Percentiles rank a stretch among this genome's conserved stretches.
Conservation (phyloP, 1,140 invertebrate species). For the Ditylenchus dipsaci region DNA sequence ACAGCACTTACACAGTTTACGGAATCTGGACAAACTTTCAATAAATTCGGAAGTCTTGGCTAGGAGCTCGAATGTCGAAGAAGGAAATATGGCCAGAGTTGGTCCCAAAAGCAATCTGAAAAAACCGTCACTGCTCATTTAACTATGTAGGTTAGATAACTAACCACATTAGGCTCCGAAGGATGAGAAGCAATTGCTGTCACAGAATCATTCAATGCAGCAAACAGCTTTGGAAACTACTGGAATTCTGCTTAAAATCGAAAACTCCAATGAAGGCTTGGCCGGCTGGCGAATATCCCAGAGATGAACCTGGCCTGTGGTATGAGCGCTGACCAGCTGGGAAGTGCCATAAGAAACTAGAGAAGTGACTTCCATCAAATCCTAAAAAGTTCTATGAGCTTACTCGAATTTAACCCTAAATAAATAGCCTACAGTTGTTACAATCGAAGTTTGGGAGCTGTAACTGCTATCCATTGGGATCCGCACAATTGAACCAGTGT, state of each 20-base stretch:
- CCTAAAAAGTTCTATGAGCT: not conserved
- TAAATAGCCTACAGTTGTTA: not conserved
- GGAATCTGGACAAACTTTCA: slow-evolving; percentile 22
- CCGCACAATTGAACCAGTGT: slow-evolving; percentile 19
- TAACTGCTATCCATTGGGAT: slow-evolving; percentile 5
- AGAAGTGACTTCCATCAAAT: slow-evolving; percentile 7
- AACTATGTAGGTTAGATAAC: too few relatives aligned
- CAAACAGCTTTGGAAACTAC: slow-evolving; percentile 12
- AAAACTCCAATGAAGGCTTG: not conserved
- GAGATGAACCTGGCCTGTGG: slow-evolving; percentile 18
- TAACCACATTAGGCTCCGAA: slow-evolving; percentile 22
- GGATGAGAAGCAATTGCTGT: slow-evolving; percentile 27
- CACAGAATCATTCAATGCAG: slow-evolving; percentile 15
- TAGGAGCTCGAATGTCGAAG: slow-evolving; percentile 25
- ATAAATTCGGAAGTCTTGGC: slow-evolving; percentile 16
- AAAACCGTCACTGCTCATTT: too few relatives aligned
- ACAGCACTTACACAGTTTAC: slow-evolving; percentile 3
- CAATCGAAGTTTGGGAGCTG: not conserved
- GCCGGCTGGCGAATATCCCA: slow-evolving; percentile 14
- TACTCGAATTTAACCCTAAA: not conserved
- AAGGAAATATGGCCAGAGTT: slow-evolving; percentile 21
- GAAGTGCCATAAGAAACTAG: not conserved
- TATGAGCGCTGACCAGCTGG: slow-evolving; percentile 16
- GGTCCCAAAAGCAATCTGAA: slow-evolving; percentile 22
- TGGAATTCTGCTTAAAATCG: not conserved